Percentiles rank a stretch among this genome's conserved stretches.
phyloP scores from a whole-genome alignment of 1,140 invertebrate genomes.

The Palaemon carinicauda region DNA sequence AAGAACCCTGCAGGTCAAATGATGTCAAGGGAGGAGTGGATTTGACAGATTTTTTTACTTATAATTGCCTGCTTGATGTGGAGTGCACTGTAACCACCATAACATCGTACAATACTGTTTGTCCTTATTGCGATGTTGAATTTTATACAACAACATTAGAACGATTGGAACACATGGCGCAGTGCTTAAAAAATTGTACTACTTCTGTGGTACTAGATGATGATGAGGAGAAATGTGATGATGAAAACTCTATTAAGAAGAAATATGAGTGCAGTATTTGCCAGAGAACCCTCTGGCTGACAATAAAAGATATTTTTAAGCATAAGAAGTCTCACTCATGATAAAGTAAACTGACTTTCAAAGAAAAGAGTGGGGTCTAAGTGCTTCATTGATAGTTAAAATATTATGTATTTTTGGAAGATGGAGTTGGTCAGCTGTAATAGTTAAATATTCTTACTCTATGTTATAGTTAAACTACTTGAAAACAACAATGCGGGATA shows the following conservation, averaged over 20 bases:
- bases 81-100: constrained; percentile 47
- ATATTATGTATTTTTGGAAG: too few species aligned
- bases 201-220: background rate
- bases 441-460: too few species aligned
- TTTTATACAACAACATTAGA: constrained; percentile 46
- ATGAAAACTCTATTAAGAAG: constrained; percentile 32
- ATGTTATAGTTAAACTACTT: too few species aligned
- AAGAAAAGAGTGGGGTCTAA: too few species aligned
- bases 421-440: too few species aligned
- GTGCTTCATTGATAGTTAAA: too few species aligned
- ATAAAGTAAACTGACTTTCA: too few species aligned
- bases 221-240: background rate
- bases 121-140: constrained; percentile 51
- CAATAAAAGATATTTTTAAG: constrained; percentile 47
- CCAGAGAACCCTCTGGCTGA: constrained; percentile 41
- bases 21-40: constrained; percentile 83
- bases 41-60: constrained; percentile 83
- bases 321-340: constrained; percentile 39
- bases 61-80: constrained; percentile 71
- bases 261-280: constrained; percentile 44
- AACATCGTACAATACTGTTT: constrained; percentile 43
- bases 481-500: too few species aligned
- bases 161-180: constrained; percentile 45
- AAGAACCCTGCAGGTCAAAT: constrained; percentile 70
- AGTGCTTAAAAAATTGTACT: constrained; percentile 15